A percentile compares a stretch with the other conserved stretches of the same genome.
Evolutionary conservation across 2,888 invertebrate species (phyloP).

Genomic region (Ramazzottius varieornatus): DNA sequence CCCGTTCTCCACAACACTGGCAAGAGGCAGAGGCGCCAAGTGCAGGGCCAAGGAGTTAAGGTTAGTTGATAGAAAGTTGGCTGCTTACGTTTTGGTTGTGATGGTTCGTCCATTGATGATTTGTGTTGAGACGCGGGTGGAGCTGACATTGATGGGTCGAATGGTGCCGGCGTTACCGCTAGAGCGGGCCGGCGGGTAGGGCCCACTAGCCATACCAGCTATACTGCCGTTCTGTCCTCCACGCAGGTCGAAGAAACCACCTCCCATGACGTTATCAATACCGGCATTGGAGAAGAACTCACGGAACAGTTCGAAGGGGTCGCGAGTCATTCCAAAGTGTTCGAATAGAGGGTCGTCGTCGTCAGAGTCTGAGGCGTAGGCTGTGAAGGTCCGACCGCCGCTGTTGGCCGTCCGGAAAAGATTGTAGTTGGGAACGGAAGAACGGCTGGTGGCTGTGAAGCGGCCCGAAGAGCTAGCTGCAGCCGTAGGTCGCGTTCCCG

Average conservation of each 20-base stretch:
- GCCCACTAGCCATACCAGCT: not conserved
- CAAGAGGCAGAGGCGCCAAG: too few relatives aligned
- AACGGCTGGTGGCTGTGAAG: too few relatives aligned
- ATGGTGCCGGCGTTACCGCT: not conserved
- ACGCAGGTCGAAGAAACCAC: not conserved
- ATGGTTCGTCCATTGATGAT: not conserved
- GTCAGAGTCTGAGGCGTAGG: not conserved
- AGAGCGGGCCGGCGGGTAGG: not conserved
- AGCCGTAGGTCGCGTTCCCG: too few relatives aligned
- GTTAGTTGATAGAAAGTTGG: too few relatives aligned
- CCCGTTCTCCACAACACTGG: not conserved
- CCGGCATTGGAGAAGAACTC: not conserved
- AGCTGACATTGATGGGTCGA: not conserved
- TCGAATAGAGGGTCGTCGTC: not conserved
- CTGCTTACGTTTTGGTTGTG: not conserved
- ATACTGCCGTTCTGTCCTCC: not conserved
- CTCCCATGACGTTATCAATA: not conserved
- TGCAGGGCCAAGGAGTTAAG: too few relatives aligned
- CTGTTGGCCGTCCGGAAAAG: not conserved
- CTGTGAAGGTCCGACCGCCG: not conserved
- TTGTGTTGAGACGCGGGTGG: not conserved
- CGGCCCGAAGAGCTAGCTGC: too few relatives aligned
- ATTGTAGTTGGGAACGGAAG: too few relatives aligned
- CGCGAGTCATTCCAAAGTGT: not conserved
- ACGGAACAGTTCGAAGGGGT: not conserved